Percentiles rank a stretch among this genome's conserved stretches.
Evolutionary conservation across 1,140 invertebrate genomes (phyloP).

Genomic region (Drosophila prosaltans): DNA sequence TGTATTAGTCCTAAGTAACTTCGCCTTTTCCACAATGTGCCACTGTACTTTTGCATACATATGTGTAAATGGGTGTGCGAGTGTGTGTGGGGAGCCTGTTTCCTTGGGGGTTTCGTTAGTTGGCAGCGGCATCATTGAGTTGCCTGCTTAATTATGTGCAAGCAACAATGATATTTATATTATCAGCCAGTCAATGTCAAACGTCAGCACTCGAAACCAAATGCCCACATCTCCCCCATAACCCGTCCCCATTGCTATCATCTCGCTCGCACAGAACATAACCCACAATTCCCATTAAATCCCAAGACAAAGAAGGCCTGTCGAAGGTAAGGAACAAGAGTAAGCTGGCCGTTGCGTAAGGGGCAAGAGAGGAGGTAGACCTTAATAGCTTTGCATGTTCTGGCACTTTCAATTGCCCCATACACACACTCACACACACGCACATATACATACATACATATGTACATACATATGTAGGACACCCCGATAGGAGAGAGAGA

Average conservation of each 20-base stretch:
- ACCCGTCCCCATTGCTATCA: slow-evolving; percentile 13
- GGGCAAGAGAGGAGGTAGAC: neutral
- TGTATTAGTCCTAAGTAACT: neutral
- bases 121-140: slow-evolving; percentile 38
- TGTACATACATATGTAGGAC: neutral
- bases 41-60: neutral
- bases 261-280: neutral
- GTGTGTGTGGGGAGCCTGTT: slow-evolving; percentile 37
- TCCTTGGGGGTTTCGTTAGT: slow-evolving; percentile 60
- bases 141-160: slow-evolving; percentile 74
- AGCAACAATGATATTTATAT: slow-evolving; percentile 81
- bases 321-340: slow-evolving; percentile 30
- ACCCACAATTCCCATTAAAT: slow-evolving; percentile 46
- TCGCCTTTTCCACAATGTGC: neutral
- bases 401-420: slow-evolving; percentile 27
- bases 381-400: slow-evolving; percentile 48
- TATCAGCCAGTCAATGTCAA: slow-evolving; percentile 68
- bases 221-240: neutral
- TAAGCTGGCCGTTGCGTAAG: neutral
- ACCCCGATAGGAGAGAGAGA: neutral
- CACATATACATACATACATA: neutral
- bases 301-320: slow-evolving; percentile 44
- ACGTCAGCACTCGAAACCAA: slow-evolving; percentile 37
- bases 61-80: neutral
- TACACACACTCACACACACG: slow-evolving; percentile 3